phyloP scores from a whole-genome alignment of 2,797 vertebrate species.

The Myotis myotis region DNA sequence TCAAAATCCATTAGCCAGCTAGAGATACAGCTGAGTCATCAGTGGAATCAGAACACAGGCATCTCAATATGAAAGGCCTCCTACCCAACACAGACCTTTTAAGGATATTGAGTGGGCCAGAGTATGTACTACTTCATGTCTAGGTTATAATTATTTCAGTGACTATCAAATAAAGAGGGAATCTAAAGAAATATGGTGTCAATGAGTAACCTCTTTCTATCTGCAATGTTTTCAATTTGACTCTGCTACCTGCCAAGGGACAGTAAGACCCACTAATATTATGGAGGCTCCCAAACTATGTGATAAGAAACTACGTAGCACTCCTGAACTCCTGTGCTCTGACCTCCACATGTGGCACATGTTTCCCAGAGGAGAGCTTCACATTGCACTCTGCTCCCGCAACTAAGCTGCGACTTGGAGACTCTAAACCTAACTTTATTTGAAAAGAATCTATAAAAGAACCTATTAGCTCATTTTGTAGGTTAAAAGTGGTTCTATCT shows the following conservation, averaged over 20 bases:
- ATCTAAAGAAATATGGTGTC: not conserved
- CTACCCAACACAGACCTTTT: constrained; percentile 2
- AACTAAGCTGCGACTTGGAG: not conserved
- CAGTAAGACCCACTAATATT: not conserved
- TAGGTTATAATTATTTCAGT: not conserved
- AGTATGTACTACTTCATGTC: not conserved
- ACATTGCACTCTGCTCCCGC: rapidly evolving
- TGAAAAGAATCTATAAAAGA: not conserved
- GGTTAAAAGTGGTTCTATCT: not conserved
- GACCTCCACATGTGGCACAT: not conserved
- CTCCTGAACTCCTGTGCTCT: not conserved
- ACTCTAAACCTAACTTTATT: not conserved
- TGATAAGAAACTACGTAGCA: not conserved
- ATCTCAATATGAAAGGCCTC: not conserved
- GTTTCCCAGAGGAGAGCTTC: not conserved
- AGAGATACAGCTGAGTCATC: constrained; percentile 50
- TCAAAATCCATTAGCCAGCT: constrained; percentile 42
- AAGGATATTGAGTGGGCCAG: not conserved
- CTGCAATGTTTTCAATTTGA: not conserved
- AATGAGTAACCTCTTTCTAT: not conserved
- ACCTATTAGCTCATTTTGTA: not conserved
- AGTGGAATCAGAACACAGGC: constrained; percentile 33
- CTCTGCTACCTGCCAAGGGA: not conserved
- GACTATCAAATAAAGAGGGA: not conserved
- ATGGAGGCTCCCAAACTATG: not conserved